Evolutionary conservation across 2,113 vertebrate species (phyloP).

Genomic region (Notothenia rossii): DNA sequence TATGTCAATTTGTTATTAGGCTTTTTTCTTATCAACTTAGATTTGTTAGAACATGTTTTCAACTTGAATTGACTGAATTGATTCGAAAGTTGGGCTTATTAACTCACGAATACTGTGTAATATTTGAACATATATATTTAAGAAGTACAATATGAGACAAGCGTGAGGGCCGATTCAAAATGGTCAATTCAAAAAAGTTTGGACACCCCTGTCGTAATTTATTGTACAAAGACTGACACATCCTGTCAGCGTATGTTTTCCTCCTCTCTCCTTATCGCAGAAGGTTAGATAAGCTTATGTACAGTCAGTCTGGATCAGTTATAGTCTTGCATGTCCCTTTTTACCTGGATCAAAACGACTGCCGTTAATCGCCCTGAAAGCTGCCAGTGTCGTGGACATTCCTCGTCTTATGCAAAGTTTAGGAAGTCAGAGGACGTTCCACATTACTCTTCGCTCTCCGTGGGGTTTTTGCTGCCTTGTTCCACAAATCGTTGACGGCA

Average conservation of each 20-base stretch:
- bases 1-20: no score
- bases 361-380: slow-evolving; percentile 56
- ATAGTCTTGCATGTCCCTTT: slow-evolving; percentile 33
- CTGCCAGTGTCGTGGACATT: slow-evolving; percentile 63
- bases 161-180: no score
- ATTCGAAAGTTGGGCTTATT: no score
- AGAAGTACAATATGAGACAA: no score
- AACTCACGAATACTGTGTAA: no score
- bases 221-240: slow-evolving; percentile 73
- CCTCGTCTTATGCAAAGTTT: slow-evolving; percentile 57
- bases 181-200: no score
- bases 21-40: no score
- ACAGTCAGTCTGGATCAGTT: slow-evolving; percentile 47
- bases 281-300: slow-evolving; percentile 53
- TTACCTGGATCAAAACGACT: slow-evolving; percentile 49
- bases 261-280: slow-evolving; percentile 36
- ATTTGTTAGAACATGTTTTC: no score
- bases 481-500: not conserved
- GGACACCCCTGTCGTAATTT: slow-evolving; percentile 80
- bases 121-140: no score
- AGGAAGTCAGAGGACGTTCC: slow-evolving; percentile 23
- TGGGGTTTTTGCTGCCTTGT: not conserved
- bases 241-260: slow-evolving; percentile 27
- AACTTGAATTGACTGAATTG: no score
- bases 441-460: not conserved